These are phyloP conservation scores for Balaenoptera acutorostrata DNA, from an alignment of 2,113 vertebrate genomes.

Conservation along the genomic window DNA sequence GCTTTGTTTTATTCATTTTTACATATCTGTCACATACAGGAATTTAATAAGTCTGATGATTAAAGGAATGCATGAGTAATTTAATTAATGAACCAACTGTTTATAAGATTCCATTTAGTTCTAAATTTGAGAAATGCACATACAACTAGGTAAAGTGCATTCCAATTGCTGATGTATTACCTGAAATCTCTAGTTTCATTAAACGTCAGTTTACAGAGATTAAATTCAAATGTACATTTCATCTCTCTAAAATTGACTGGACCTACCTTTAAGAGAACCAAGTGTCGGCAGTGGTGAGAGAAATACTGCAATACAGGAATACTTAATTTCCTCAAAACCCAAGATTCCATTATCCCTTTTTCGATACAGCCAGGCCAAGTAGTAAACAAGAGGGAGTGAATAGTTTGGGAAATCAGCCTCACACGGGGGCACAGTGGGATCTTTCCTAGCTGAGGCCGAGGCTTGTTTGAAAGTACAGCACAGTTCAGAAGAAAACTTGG, in stretches of 20 bases:
- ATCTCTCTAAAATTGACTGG: not conserved
- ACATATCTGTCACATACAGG: not conserved
- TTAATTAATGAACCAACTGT: not conserved
- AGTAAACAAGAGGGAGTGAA: not conserved
- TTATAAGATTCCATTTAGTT: not conserved
- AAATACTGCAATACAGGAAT: not conserved
- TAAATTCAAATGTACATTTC: not conserved
- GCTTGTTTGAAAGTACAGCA: not conserved
- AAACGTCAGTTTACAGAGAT: not conserved
- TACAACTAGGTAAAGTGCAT: not conserved
- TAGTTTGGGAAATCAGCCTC: not conserved
- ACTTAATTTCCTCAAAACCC: not conserved
- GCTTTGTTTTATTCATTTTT: not conserved
- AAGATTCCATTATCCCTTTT: not conserved
- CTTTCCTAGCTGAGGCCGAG: not conserved
- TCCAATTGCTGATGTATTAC: not conserved
- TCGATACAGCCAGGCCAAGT: not conserved
- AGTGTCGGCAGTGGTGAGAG: not conserved
- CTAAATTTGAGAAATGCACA: not conserved
- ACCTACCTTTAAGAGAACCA: not conserved
- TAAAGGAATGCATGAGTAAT: not conserved
- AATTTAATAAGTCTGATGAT: not conserved
- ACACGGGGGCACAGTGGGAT: not conserved
- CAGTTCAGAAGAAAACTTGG: slow-evolving; percentile 12
- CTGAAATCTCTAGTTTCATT: not conserved